A percentile compares a stretch with the other conserved stretches of the same genome.
These are phyloP conservation scores for Rhyacophila evoluta DNA, from an alignment of 2,888 invertebrate genomes.

Conservation along the genomic window DNA sequence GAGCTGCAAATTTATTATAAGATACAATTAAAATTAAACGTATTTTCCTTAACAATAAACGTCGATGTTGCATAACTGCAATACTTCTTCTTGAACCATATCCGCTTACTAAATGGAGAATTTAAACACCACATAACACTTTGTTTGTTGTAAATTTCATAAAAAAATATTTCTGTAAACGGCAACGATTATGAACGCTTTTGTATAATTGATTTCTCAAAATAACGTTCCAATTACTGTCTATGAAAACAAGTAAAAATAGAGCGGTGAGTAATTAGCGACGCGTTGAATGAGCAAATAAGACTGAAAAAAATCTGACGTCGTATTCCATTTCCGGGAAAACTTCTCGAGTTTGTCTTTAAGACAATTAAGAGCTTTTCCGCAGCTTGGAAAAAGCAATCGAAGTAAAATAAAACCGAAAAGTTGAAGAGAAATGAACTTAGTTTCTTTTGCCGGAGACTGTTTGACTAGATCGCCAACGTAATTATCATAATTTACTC, in stretches of 20 bases:
- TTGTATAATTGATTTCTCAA: neutral
- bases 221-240: neutral
- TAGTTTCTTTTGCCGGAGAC: slow-evolving; percentile 1
- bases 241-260: neutral
- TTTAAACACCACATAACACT: too few relatives aligned
- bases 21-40: too few relatives aligned
- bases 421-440: slow-evolving; percentile 14
- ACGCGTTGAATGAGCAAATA: slow-evolving; percentile 5
- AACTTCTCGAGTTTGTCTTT: slow-evolving; percentile 24
- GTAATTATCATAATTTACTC: slow-evolving; percentile 21
- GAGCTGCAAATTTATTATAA: too few relatives aligned
- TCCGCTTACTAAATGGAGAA: too few relatives aligned
- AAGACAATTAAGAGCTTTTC: slow-evolving; percentile 35
- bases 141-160: too few relatives aligned
- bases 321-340: slow-evolving; percentile 11
- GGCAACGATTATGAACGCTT: too few relatives aligned
- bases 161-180: too few relatives aligned
- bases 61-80: too few relatives aligned
- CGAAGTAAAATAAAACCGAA: slow-evolving; percentile 13
- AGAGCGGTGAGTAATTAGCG: neutral
- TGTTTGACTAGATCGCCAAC: slow-evolving; percentile 19
- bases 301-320: neutral
- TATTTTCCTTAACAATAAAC: too few relatives aligned
- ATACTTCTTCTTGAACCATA: too few relatives aligned
- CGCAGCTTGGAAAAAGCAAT: slow-evolving; percentile 28